Base-by-base conservation (phyloP, 1,140 invertebrate species). In the Copidosoma floridanum region DNA sequence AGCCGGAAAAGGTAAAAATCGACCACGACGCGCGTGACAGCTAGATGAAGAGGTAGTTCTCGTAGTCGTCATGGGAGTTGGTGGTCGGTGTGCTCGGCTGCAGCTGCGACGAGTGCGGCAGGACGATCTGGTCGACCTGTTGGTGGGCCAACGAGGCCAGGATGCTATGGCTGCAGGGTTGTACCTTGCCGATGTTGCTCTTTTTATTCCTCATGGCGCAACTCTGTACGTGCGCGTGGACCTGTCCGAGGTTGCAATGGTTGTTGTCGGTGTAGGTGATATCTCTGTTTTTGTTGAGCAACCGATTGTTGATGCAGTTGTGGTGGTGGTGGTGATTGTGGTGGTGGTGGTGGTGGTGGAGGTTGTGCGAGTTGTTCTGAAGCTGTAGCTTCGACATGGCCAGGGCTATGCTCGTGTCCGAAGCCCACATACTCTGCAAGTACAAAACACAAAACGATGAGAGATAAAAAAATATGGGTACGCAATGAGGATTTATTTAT, bases 1-100 rank as follows among this genome's bases (percentile, higher is more conserved):
- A n/a, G n/a, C n/a, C n/a, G n/a, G n/a, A n/a, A n/a, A n/a, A n/a
- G n/a, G n/a, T n/a, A n/a, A n/a, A n/a, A n/a, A n/a, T n/a, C n/a
- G n/a, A n/a, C n/a, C n/a, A n/a, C n/a, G n/a, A n/a, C n/a, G n/a
- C n/a, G n/a, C n/a, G n/a, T n/a, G n/a, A n/a, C n/a, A 32, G 38
- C 67, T 53, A 85, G 68, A 85, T 85, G 65, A 84, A 85, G 61
- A 85, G 80, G 70, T 85, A 85, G 73, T 85, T 85, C 68, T 85
- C 84, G 67, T 85, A 85, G 61, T 85, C 82, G 20, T 81, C 79
- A 65, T 84, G 85, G 38, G 74, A 72, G n/a, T 73, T 68, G 24
- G 75, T 53, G 26, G 72, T 68, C 20, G 79, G 76, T 20, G 75
- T 78, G 6, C 81, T 68, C 10, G 81, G 75, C 16, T 79, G 55